A percentile compares a stretch with the other conserved stretches of the same genome.
These are phyloP conservation scores for Caiman crocodilus DNA, from an alignment of 2,797 vertebrate species.

Conservation along the genomic window DNA sequence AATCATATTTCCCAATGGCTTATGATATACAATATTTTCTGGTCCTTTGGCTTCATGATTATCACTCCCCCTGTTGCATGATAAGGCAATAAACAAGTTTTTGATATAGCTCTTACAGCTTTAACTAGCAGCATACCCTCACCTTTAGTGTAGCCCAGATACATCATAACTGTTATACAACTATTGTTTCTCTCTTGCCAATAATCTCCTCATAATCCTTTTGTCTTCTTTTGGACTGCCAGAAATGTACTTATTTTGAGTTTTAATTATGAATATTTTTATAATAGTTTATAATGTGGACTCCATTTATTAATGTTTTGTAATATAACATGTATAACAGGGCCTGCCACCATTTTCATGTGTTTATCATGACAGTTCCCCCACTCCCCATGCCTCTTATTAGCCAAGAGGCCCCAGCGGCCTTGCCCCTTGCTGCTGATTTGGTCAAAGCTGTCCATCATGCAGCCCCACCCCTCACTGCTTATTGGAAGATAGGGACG, in stretches of 20 bases:
- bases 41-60: not conserved
- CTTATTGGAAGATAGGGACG: too few species aligned
- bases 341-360: too few species aligned
- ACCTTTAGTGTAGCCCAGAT: not conserved
- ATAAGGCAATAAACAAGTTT: not conserved
- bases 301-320: not conserved
- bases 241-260: not conserved
- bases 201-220: not conserved
- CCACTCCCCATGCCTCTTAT: too few species aligned
- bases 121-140: not conserved
- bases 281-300: not conserved
- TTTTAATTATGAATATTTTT: not conserved
- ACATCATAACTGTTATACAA: not conserved
- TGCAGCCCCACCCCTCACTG: too few species aligned
- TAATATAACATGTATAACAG: not conserved
- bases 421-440: too few species aligned
- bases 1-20: not conserved
- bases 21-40: not conserved
- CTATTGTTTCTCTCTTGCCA: not conserved
- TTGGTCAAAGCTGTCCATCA: too few species aligned
- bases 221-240: not conserved
- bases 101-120: not conserved
- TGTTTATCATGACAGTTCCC: too few species aligned
- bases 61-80: accelerated
- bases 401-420: too few species aligned